Conservation (phyloP, 2,797 vertebrate genomes). For the Sphenopsis melanotis region DNA sequence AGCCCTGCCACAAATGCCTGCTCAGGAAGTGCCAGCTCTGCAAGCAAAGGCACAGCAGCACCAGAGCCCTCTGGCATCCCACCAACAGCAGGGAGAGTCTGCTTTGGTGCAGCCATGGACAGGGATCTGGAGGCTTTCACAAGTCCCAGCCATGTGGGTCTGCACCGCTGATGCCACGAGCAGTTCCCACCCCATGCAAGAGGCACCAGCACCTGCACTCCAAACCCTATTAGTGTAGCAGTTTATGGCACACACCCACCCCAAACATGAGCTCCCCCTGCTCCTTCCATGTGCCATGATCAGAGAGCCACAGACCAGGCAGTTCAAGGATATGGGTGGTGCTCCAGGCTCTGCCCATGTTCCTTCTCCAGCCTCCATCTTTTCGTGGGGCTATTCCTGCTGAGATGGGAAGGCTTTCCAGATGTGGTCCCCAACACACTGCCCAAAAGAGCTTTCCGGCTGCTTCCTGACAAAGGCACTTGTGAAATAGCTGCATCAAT, state of each 20-base stretch:
- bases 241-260: accelerated
- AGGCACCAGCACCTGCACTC: not conserved
- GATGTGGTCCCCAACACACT: not conserved
- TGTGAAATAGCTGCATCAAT: not conserved
- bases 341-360: not conserved
- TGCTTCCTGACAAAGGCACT: not conserved
- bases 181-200: accelerated
- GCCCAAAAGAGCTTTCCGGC: not conserved
- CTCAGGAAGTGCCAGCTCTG: not conserved
- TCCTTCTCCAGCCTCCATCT: not conserved
- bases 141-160: not conserved
- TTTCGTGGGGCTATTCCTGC: not conserved
- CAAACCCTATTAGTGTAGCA: not conserved
- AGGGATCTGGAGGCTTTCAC: not conserved
- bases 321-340: not conserved
- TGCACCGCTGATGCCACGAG: not conserved
- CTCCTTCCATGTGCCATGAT: not conserved
- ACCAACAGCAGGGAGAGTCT: not conserved
- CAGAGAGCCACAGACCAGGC: not conserved
- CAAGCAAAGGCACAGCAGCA: not conserved
- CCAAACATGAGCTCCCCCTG: not conserved
- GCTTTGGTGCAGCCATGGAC: not conserved
- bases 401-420: not conserved
- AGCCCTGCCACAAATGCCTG: not conserved
- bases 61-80: not conserved